Base-by-base conservation (phyloP, 2,888 invertebrate species). In the Cybosia mesomella region DNA sequence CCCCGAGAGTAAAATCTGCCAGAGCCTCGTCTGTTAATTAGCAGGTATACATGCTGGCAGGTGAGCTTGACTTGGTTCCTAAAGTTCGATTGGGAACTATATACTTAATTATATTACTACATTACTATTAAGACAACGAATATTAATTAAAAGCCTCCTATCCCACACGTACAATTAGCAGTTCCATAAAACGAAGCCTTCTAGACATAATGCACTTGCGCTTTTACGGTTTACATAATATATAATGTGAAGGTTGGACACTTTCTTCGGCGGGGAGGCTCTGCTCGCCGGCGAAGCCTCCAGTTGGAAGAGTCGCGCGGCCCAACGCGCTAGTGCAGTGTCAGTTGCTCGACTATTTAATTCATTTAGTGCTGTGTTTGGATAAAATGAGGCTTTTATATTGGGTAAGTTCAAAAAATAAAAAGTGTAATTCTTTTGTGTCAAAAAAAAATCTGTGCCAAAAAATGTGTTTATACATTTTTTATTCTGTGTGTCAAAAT, bases 311-410 rank as follows among this genome's bases (percentile, higher is more conserved):
- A 85, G 87, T 84, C 77, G 92, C 92, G 94, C 93, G 93, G 86
- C 83, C 83, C 81, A 68, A 69, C 92, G 94, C 94, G 94, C 94
- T 84, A 83, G 94, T 94, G 94, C 87, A 83, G 93, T 93, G 93
- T 80, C 83, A 83, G 79, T 80, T 74, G 57, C 80, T 61, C 65
- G 58, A 73, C 62, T 57, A 76, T 70, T 84, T 87, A 87, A 86
- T 84, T 83, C 86, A 87, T 85, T 75, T 82, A 88, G 92, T 92
- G 92, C 82, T 87, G 92, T 92, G 91, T 81, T 87, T 88, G 94
- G 93, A 93, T 93, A 93, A 88, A 85, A 95, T 95, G 94, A 90
- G 94, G 91, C 91, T 92, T 75, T 85, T 89, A 85, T 92, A 90
- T 92, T 94, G 92, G 94, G 94, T 95, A 87, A 87, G 94, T 89